Base-by-base conservation (phyloP, 2,888 invertebrate genomes). In the Kryphioiulus occultus region DNA sequence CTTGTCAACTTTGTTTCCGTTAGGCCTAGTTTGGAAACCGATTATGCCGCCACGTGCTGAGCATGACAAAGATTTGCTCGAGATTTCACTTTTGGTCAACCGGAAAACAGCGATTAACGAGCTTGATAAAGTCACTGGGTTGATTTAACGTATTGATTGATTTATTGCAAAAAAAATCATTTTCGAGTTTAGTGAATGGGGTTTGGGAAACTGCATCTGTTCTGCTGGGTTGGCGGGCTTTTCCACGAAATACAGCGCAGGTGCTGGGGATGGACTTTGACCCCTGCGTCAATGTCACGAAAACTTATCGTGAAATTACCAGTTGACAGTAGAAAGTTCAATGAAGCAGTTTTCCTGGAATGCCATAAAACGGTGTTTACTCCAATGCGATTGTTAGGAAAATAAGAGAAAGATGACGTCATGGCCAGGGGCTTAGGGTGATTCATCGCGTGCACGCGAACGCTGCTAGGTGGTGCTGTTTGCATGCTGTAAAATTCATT, bases 21-120 rank as follows among this genome's bases (percentile, higher is more conserved):
- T 68, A 68, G 26, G 68, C 68, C 68, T 68, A 22, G 26, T 68
- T 26, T 22, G 26, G 26, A 68, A 68, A 22, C 68, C 10, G 26
- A 68, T 68, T 68, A 26, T 68, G 68, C 68, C 68, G 68, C 68
- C 68, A 68, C 68, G 68, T n/a, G n/a, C n/a, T 68, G 68, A 59
- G 59, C 22, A n/a, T 10, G 26, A 68, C 26, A 68, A 68, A 68
- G 68, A 26, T 68, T 26, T 10, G n/a, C 26, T 0, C 1, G 10
- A 68, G 47, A 47, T 47, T 10, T 17, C 10, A 47, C 12, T 17
- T n/a, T 68, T 12, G n/a, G 9, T 22, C 7, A 26, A 22, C 26
- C 10, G 5, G n/a, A 68, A 22, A 68, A 9, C 1, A 22, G n/a
- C 12, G 22, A 68, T 26, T 68, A 10, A 68, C 0, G 19, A 7